phyloP scores from a whole-genome alignment of 2,113 vertebrate genomes.

The Triplophysa tibetana region DNA sequence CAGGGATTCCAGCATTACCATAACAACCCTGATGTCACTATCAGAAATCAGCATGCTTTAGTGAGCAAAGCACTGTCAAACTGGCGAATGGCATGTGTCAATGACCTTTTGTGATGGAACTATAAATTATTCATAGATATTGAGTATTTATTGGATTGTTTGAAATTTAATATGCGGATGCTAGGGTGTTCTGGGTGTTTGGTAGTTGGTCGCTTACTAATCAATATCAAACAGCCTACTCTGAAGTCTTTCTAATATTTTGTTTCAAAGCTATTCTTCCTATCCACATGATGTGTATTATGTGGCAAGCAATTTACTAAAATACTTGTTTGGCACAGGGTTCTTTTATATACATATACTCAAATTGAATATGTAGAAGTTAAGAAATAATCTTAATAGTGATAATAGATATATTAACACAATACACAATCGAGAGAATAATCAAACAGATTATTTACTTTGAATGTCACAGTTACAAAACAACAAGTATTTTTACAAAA shows the following conservation, averaged over 20 bases:
- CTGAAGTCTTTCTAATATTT: too few relatives aligned
- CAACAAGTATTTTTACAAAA: background rate
- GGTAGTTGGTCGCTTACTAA: background rate
- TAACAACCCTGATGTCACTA: constrained; percentile 55
- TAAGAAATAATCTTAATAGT: too few relatives aligned
- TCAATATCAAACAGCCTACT: too few relatives aligned
- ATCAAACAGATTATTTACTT: background rate
- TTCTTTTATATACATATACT: too few relatives aligned
- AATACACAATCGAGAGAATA: too few relatives aligned
- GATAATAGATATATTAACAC: too few relatives aligned
- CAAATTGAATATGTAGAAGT: too few relatives aligned
- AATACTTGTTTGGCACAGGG: too few relatives aligned
- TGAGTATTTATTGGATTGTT: background rate
- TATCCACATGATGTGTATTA: too few relatives aligned
- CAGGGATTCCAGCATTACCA: constrained; percentile 54
- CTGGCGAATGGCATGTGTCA: constrained; percentile 13
- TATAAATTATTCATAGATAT: background rate
- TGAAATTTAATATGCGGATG: background rate
- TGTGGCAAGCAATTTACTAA: too few relatives aligned
- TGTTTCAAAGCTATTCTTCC: too few relatives aligned
- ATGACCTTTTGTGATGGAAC: constrained; percentile 1
- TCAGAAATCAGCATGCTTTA: constrained; percentile 48
- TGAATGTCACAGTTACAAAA: background rate
- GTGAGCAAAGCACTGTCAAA: constrained; percentile 31
- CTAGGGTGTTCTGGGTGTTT: background rate